Base-by-base conservation (phyloP, 2,797 vertebrate genomes). In the Periophthalmus magnuspinnatus region DNA sequence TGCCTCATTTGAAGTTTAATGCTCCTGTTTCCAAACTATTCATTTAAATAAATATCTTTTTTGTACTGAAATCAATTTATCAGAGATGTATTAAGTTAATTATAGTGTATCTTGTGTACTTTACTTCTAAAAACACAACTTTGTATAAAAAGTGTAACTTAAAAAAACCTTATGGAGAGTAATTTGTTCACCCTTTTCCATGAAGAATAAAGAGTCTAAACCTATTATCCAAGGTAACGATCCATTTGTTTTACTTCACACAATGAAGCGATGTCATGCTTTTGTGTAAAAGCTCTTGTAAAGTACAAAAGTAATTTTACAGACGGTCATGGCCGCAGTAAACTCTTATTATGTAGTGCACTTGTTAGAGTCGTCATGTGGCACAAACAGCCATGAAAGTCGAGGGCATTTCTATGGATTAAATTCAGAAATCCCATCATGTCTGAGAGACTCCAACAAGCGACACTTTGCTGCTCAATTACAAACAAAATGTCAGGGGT, bases 401-500 rank as follows among this genome's bases (percentile, higher is more conserved):
- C 60, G 78, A 77, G 74, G 68, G 67, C 70, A 67, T 67, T 78
- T 65, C 81, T 77, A 54, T 54, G 13, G 50, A 76, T 72, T 80
- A 74, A 76, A 81, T 81, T 85, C 80, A 71, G 64, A 81, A 85
- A 84, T 81, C 72, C 69, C 74, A 77, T 81, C 74, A 71, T 84
- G 84, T 83, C 74, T 72, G 66, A 22, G 71, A 69, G 78, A 84
- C 72, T 83, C 81, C 77, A 81, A 82, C 75, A 78, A 80, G 64
- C 52, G 13, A 81, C 78, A 81, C 80, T 88, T 87, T 83, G 76
- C 82, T 72, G 80, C 82, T 84, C 69, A 32, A 87, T 76, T 85
- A 78, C 80, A 89, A 84, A 83, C 78, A 81, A 82, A 88, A 88
- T 90, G 86, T 88, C 84, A 83, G 67, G 24, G 82, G 79, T 86